Base-by-base conservation (phyloP, 2,888 invertebrate species). In the Dryobotodes eremita region DNA sequence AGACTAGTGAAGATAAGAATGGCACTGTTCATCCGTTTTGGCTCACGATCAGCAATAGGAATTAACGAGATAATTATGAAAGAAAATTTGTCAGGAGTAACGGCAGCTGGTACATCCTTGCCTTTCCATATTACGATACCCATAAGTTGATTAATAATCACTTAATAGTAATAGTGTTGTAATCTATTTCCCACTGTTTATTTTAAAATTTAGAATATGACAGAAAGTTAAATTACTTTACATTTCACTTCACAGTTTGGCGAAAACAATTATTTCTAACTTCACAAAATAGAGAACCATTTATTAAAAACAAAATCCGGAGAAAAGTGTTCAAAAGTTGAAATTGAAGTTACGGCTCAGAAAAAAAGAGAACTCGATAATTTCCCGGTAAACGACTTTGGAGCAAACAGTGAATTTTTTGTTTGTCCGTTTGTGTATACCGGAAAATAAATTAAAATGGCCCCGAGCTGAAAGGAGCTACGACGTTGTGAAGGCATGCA, bases 401-500 rank as follows among this genome's bases (percentile, higher is more conserved):
- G 90, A 90, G 88, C 88, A 85, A 36, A 86, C 84, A 85, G 75
- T 85, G 71, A 79, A 73, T 85, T 87, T 89, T 94, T 92, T 92
- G 92, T 94, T 93, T 92, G 92, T 94, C 89, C 90, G 92, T 92
- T 92, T 92, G 92, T 92, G 88, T 90, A 90, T 89, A 91, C 90
- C 88, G 90, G 93, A 91, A 93, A 95, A 95, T 92, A 95, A 95
- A 96, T 96, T 96, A 96, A 96, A 96, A 96, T 93, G 91, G 94
- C 96, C 95, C 83, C 90, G 84, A 91, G 96, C 95, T 92, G 91
- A 92, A 93, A 93, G 92, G 91, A 92, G 91, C 89, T 82, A 88
- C 92, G 92, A 88, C 92, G 92, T 91, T 92, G 94, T 93, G 94
- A 95, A 95, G 93, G 94, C 94, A 93, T 90, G 93, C 93, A 96